Base-by-base conservation (phyloP, 2,888 invertebrate species). In the Smittia sp. region DNA sequence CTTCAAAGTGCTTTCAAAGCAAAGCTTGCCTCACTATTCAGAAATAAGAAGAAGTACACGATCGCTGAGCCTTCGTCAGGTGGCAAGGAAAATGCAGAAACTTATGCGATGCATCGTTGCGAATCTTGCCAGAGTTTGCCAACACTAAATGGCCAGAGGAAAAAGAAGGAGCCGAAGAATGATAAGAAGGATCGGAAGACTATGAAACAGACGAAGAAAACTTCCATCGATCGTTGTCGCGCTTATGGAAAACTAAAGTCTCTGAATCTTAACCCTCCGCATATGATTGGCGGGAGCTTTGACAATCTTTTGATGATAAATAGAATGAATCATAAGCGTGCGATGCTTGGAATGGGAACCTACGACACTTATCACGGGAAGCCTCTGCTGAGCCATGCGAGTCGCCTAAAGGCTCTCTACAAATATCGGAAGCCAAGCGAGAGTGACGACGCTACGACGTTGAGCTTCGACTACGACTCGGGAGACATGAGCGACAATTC, bases 291-390 rank as follows among this genome's bases (percentile, higher is more conserved):
- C 22, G 72, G 72, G 38, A 72, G 72, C 38, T 72, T 13, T 20
- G 72, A 72, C 9, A 72, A 72, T 62, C 22, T 72, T 20, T n/a
- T 72, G 2, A n/a, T 70, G 32, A 27, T 70, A 1, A 52, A 70
- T 58, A 52, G 70, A 32, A 62, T 62, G 62, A 62, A 38, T 22
- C 32, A 72, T 9, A 58, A 62, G n/a, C 18, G 38, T 9, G 27
- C n/a, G 7, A 22, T n/a, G 25, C 7, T 15, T 13, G 46, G 7
- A 15, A 18, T 72, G 18, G 38, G 72, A 32, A 58, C 32, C 1
- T 72, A 72, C 22, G 72, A 62, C 11, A 72, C 72, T 32, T 72
- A 72, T 72, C 72, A 72, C 25, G 72, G 72, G 6, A n/a, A 27
- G 13, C 72, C 62, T 11, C 15, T 62, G 9, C 25, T 72, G 13